These are phyloP conservation scores for Paratilapia polleni DNA, from an alignment of 2,113 vertebrate species.

Conservation along the genomic window DNA sequence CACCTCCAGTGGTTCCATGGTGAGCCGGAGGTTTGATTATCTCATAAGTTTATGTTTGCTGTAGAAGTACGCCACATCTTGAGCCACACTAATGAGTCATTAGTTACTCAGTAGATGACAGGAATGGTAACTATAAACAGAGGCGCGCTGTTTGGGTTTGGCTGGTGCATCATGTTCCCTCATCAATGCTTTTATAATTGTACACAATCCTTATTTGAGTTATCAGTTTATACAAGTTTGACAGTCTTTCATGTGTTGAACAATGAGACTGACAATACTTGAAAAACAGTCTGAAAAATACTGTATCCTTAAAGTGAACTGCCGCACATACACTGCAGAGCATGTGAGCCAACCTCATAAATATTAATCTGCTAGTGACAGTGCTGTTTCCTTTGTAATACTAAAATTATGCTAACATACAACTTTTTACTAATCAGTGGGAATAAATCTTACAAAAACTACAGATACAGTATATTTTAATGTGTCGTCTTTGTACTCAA, in stretches of 20 bases:
- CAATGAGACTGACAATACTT: conserved; percentile 11
- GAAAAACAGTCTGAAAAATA: not conserved
- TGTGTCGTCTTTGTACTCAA: not conserved
- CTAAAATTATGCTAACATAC: not conserved
- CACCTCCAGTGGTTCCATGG: conserved; percentile 37
- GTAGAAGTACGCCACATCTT: conserved; percentile 26
- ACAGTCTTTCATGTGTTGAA: not conserved
- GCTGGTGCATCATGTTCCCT: conserved; percentile 24
- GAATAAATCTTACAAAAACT: not conserved
- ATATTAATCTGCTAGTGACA: not conserved
- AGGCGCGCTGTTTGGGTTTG: conserved; percentile 42
- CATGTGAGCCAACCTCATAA: not conserved
- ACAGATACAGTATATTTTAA: not conserved
- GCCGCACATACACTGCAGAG: not conserved
- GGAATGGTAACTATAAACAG: conserved; percentile 72
- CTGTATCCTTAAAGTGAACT: not conserved
- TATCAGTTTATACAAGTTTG: conserved; percentile 30
- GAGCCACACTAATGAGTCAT: conserved; percentile 58
- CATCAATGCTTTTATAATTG: conserved; percentile 33
- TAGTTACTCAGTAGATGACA: conserved; percentile 49
- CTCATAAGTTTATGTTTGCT: conserved; percentile 59
- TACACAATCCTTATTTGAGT: conserved; percentile 34
- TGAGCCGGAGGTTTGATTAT: conserved; percentile 49
- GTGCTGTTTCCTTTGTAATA: not conserved
- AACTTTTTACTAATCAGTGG: not conserved